Evolutionary conservation across 64 coral and sea anemone genomes (phyloP).

Genomic region (Acropora yongei): DNA sequence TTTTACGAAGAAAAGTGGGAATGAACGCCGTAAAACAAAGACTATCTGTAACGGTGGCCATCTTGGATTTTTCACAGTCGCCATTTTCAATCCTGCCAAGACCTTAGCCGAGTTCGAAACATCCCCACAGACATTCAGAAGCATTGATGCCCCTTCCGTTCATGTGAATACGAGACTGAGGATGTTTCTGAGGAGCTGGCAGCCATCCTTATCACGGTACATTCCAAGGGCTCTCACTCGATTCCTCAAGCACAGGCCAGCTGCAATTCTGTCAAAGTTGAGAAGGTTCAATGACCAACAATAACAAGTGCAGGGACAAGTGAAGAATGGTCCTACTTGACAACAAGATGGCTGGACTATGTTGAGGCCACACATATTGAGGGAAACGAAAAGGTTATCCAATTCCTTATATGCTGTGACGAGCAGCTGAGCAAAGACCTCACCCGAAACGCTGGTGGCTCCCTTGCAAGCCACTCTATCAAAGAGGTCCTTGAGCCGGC

Average conservation of each 20-base stretch:
- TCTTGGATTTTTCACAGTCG: conserved; percentile 50
- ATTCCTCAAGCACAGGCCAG: background rate
- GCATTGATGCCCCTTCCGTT: conserved; percentile 14
- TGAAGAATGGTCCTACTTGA: background rate
- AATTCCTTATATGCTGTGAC: no score
- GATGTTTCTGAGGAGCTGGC: conserved; percentile 45
- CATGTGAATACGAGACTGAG: conserved; percentile 60
- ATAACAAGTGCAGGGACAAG: background rate
- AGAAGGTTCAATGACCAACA: conserved; percentile 21
- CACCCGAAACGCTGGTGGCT: no score
- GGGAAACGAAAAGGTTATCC: conserved; percentile 43
- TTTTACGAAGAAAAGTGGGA: no score
- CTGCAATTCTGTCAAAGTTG: background rate
- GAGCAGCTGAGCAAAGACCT: no score
- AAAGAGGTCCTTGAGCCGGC: background rate
- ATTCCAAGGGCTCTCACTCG: conserved; percentile 14
- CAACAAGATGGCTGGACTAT: conserved; percentile 50
- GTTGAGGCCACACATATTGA: conserved; percentile 16
- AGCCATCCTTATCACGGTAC: conserved; percentile 45
- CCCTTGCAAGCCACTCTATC: background rate
- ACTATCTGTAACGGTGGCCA: conserved; percentile 21
- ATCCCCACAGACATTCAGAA: conserved; percentile 41
- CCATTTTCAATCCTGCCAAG: background rate
- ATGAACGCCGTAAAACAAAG: conserved; percentile 16
- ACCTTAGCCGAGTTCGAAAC: background rate